Base-by-base conservation (phyloP, 1,140 invertebrate genomes). In the Lepidostoma basale region DNA sequence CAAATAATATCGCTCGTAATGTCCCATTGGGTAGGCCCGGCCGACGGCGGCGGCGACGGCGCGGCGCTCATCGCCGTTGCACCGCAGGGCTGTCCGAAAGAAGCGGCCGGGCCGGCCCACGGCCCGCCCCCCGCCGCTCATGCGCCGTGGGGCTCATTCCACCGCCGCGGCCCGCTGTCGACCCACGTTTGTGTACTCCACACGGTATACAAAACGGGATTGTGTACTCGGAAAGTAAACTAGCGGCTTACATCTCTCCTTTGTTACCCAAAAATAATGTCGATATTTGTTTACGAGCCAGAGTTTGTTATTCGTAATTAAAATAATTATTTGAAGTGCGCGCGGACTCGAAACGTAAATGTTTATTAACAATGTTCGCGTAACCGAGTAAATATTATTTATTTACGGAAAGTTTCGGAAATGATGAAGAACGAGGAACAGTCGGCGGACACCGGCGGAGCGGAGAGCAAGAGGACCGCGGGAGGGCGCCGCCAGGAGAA, bases 401-500 rank as follows among this genome's bases (percentile, higher is more conserved):
- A 59, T 39, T 39, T 23, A 40, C 30, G 30, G 9, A 12, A 59
- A 59, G 12, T 25, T 40, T 36, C 28, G 12, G 45, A 47, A 22
- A 63, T 63, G 62, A 81, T 82, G 80, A 81, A 81, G 78, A 80
- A 74, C 77, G 78, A 82, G 73, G 74, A 79, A 33, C 78, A 28
- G 77, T 79, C 52, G 77, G 44, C 26, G 26, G 62, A 28, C 78
- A 74, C 79, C 79, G 56, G 72, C 79, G 74, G 82, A 87, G 0
- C 62, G 26, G 40, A 47, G 28, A 47, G 26, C 25, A 47, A 63
- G 62, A 26, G 67, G n/a, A n/a, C 67, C 45, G 23, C 56, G 28
- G 89, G 89, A 9, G 83, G 87, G 0, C 83, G 92, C 12, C 85
- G 92, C 0, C 92, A 95, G 62, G 96, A 98, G 77, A 99, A 99